Base-by-base conservation (phyloP, 2,113 vertebrate genomes). In the Tiliqua scincoides region DNA sequence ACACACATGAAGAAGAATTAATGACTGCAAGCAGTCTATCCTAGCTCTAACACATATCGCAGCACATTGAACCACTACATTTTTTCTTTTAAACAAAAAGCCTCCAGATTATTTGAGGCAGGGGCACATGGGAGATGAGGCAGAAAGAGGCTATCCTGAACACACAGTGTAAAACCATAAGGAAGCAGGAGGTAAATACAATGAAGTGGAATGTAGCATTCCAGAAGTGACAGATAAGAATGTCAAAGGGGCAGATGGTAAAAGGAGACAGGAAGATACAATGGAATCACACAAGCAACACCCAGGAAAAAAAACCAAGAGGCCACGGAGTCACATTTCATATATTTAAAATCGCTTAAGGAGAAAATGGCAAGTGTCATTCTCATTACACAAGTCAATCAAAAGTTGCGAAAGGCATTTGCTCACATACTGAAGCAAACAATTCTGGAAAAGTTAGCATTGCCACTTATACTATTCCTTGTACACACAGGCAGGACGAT, bases 401-500 rank as follows among this genome's bases (percentile, higher is more conserved):
- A 65, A 79, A 6, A n/a, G 35, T 0, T 75, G 73, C 21, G 88
- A 63, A 18, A 86, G 35, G 59, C 63, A 77, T 23, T 61, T 83
- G 82, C 43, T 72, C 7, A 2, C 8, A 3, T 68, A 74, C 8
- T 15, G 52, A 71, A 17, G 14, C 6, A 79, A 61, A 43, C 59
- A 37, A 80, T 65, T 67, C 27, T 71, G 77, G 73, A 12, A 85
- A 62, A 21, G 3, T 37, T 25, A 48, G 67, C 30, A 48, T 70
- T 65, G 23, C 14, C 23, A 75, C 9, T 23, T 21, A n/a, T 54
- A 63, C 65, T 35, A 0, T 5, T 21, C 32, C 65, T 0, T 0
- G 4, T 20, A 17, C 63, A 83, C 27, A n/a, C 18, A 88, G 91
- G 90, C 35, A 12, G 68, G 43, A 88, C n/a, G 76, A 78, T n/a